Conservation (phyloP, 1,140 invertebrate genomes). For the Medauroidea extradentata region DNA sequence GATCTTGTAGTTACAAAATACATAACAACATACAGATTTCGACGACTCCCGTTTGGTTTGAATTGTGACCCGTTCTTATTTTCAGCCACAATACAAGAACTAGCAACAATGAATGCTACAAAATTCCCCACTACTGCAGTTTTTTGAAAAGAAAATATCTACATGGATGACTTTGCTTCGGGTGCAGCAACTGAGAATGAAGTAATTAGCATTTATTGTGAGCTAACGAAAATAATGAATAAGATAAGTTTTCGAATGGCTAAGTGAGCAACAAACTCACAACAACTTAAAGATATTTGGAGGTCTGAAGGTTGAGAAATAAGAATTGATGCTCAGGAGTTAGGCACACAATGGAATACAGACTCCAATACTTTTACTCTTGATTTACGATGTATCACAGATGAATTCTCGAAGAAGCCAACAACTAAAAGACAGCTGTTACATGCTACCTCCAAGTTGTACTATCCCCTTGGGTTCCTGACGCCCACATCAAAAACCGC, state of each 20-base stretch:
- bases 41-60: background rate
- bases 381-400: no score
- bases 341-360: background rate
- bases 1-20: background rate
- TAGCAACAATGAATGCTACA: background rate
- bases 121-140: background rate
- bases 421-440: background rate
- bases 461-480: background rate
- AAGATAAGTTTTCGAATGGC: background rate
- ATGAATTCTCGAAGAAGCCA: no score
- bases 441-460: background rate
- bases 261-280: background rate
- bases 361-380: background rate
- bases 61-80: background rate
- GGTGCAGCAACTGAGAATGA: background rate
- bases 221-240: background rate
- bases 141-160: background rate
- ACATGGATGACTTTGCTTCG: conserved; percentile 3
- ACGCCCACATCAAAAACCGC: background rate
- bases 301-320: background rate
- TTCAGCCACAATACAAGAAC: background rate
- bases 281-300: background rate
- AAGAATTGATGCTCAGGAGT: background rate
- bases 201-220: no score
- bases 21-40: background rate